Evolutionary conservation across 1,140 invertebrate genomes (phyloP), one percentile per base, ranked within the genome.

Genomic region (Drosophila teissieri): DNA sequence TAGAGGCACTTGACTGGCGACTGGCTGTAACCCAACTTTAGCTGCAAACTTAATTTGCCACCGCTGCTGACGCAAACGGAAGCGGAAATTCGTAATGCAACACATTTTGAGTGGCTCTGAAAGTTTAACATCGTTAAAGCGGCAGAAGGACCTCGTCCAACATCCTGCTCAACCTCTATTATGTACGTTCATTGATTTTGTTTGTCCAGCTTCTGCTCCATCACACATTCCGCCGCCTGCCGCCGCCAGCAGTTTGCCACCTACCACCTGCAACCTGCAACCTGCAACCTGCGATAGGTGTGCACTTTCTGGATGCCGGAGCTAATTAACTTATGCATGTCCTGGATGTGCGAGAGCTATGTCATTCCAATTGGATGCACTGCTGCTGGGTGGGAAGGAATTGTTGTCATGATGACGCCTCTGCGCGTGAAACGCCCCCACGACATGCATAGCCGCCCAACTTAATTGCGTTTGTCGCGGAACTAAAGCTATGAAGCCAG

Each of bases 281-380:
- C 10, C 11, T 52, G 48, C 15, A 15, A 3, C 3, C 24, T 45
- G 22, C 6, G 46, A 3, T 17, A 15, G 15, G 40, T 42, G 44
- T 48, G 4, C 12, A 14, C 15, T 15, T 31, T 15, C 46, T 17
- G n/a, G 48, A 4, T 14, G 31, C 22, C 11, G 52, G 10, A 27
- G 40, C 42, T 61, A 61, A 64, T 64, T 64, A 64, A 64, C 62
- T 64, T 61, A 24, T 44, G 31, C 54, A 14, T 36, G 42, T 19
- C 12, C 27, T 22, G 31, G 12, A 27, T 15, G 34, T 17, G 44
- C 31, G 37, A 37, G 39, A 37, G 39, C 14, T 24, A 24, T 55
- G 46, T 48, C 24, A 17, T 48, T 46, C 15, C 19, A 58, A 49
- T 53, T n/a, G 22, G 22, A 53, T 45, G 22, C 17, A 22, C 10